Evolutionary conservation across 2,113 vertebrate species (phyloP).

Genomic region (Dipodomys stephensi): DNA sequence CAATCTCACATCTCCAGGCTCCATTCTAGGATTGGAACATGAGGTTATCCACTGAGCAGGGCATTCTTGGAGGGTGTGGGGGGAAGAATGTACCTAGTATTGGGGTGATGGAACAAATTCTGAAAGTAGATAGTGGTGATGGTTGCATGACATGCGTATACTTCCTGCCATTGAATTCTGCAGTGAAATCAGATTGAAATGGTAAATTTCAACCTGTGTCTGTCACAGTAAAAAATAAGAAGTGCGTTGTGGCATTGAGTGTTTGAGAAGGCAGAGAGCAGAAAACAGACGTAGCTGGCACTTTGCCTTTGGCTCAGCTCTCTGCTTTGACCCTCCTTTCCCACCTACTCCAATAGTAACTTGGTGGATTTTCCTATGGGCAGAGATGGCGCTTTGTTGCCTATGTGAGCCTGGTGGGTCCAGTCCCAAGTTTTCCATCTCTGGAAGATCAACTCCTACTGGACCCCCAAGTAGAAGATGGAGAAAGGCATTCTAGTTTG

Average conservation of each 20-base stretch:
- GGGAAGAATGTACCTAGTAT: too few species aligned
- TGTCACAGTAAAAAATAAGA: neutral
- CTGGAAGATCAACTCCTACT: neutral
- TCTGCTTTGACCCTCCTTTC: neutral
- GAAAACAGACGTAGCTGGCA: neutral
- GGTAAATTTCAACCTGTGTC: too few species aligned
- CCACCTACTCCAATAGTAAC: fast-evolving
- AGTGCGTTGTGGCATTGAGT: fast-evolving
- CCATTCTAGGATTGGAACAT: neutral
- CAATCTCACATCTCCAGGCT: neutral
- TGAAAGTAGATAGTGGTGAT: neutral
- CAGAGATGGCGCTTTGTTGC: neutral
- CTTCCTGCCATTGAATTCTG: fast-evolving
- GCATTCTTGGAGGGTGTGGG: neutral
- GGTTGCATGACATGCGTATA: too few species aligned
- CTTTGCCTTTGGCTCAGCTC: too few species aligned
- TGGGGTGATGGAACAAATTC: neutral
- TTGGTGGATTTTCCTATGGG: neutral
- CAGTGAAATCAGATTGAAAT: neutral
- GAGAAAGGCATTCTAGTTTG: neutral
- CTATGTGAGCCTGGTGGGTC: neutral
- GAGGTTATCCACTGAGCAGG: neutral
- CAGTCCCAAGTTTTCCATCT: neutral
- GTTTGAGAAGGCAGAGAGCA: neutral
- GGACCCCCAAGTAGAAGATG: neutral